Percentiles rank a stretch among this genome's conserved stretches.
These are phyloP conservation scores for Solea senegalensis DNA, from an alignment of 2,113 vertebrate species.

Conservation along the genomic window DNA sequence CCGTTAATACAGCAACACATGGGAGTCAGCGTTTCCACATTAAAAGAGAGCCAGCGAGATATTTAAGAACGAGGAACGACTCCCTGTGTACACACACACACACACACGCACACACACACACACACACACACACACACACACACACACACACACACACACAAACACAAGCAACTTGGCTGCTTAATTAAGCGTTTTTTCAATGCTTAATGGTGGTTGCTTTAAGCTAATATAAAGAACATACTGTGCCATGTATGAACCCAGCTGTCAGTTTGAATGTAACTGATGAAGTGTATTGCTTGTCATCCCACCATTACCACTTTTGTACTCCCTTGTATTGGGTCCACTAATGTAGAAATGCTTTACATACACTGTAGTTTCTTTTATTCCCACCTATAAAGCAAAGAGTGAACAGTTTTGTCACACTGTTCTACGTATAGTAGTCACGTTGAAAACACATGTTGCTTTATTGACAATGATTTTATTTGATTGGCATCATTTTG, in stretches of 20 bases:
- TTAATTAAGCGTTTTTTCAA: constrained; percentile 34
- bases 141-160: background rate
- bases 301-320: constrained; percentile 17
- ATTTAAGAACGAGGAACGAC: constrained; percentile 7
- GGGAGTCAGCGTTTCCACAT: background rate
- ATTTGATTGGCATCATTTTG: too few species aligned
- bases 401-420: too few species aligned
- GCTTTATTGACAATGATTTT: too few species aligned
- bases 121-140: background rate
- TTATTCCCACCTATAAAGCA: too few species aligned
- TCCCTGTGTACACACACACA: background rate
- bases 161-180: background rate
- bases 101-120: background rate
- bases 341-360: background rate
- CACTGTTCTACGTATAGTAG: too few species aligned
- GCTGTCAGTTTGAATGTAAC: constrained; percentile 54
- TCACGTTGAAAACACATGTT: too few species aligned
- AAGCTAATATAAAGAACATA: constrained; percentile 56
- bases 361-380: background rate
- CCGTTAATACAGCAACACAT: background rate
- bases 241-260: constrained; percentile 40
- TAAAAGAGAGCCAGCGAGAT: background rate
- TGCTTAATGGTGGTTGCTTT: constrained; percentile 39
- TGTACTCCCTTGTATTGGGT: background rate
- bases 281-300: constrained; percentile 24